Evolutionary conservation across 2,113 vertebrate species (phyloP).

Genomic region (Pandion haliaetus): DNA sequence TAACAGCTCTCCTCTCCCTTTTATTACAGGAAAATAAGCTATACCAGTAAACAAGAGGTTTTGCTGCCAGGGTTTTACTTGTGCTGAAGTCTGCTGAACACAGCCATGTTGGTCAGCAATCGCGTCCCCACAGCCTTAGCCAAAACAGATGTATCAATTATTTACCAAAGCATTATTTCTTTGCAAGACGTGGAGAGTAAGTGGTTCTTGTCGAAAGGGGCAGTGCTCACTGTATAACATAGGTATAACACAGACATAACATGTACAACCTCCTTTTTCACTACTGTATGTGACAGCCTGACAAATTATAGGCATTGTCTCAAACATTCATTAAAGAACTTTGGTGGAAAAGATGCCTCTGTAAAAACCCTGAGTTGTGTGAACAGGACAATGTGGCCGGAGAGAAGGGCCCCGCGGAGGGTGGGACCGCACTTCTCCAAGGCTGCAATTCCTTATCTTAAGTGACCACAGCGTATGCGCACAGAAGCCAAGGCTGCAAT

Average conservation of each 20-base stretch:
- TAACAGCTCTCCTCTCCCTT: background rate
- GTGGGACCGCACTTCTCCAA: too few species aligned
- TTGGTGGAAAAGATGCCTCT: too few species aligned
- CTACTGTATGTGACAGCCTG: too few species aligned
- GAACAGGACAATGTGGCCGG: too few species aligned
- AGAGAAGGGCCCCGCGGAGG: too few species aligned
- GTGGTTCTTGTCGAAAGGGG: background rate
- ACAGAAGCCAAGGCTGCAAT: too few species aligned
- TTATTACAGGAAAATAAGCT: background rate
- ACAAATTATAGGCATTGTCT: too few species aligned
- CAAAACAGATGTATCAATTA: background rate
- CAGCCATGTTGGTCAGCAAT: background rate
- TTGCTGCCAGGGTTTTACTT: background rate
- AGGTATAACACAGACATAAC: background rate
- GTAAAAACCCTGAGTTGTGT: too few species aligned
- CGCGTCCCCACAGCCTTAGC: background rate
- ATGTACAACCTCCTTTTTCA: background rate
- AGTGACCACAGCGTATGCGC: too few species aligned
- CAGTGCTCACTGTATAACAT: background rate
- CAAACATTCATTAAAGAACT: too few species aligned
- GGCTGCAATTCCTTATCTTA: too few species aligned
- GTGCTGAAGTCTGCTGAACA: background rate
- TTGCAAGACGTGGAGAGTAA: background rate
- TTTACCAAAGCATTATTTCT: background rate
- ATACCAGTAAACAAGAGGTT: background rate